Evolutionary conservation across 2,888 invertebrate species (phyloP).

Genomic region (Rhogogaster chlorosoma): DNA sequence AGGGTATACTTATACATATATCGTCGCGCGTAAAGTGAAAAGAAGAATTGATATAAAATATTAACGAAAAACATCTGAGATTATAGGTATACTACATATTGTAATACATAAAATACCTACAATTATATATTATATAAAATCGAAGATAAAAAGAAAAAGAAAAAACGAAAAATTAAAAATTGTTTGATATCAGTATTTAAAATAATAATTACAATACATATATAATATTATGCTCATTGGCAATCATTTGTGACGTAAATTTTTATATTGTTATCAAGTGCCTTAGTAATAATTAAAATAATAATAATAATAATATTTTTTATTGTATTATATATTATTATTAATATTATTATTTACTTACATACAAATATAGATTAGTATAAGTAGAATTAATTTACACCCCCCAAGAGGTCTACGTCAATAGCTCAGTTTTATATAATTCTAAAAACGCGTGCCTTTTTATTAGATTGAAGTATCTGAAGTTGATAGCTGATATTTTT

Average conservation of each 20-base stretch:
- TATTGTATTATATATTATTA: not conserved
- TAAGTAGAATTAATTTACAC: conserved; percentile 37
- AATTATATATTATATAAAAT: not conserved
- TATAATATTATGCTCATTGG: conserved; percentile 71
- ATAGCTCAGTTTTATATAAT: not conserved
- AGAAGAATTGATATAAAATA: conserved; percentile 20
- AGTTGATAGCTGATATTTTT: conserved; percentile 19
- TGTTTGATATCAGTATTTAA: conserved; percentile 76
- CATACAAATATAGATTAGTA: not conserved
- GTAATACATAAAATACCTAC: no score
- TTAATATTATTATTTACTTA: conserved; percentile 7
- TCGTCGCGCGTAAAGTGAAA: conserved; percentile 22
- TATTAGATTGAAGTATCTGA: not conserved
- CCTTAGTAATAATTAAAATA: conserved; percentile 74
- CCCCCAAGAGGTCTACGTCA: conserved; percentile 5
- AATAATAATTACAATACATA: conserved; percentile 51
- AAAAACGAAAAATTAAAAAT: conserved; percentile 58
- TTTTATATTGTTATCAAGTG: conserved; percentile 77
- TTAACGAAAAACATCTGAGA: conserved; percentile 29
- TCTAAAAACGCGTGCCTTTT: conserved; percentile 12
- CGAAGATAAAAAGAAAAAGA: conserved; percentile 51
- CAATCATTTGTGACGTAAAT: conserved; percentile 75
- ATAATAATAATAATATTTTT: conserved; percentile 72
- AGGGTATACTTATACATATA: conserved; percentile 13
- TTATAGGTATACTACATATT: conserved; percentile 38